Evolutionary conservation across 2,113 vertebrate species (phyloP), one percentile per base, ranked within the genome.

Genomic region (Axis porcinus): DNA sequence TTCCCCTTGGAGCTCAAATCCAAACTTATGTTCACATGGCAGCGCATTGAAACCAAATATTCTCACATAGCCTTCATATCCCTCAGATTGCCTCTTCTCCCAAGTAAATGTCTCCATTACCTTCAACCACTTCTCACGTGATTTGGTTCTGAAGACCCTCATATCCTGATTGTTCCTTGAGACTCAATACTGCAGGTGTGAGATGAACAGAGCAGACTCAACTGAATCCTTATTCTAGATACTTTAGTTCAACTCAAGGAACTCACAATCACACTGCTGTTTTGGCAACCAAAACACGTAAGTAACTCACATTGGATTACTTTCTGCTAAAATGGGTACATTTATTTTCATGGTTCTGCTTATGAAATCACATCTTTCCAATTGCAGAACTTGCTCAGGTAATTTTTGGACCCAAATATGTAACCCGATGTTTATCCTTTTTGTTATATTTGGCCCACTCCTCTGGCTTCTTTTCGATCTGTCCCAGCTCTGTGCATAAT

Each of bases 321-420:
- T 97, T 90, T 67, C 55, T 96, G 67, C 57, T 86, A 47, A 95
- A 92, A 85, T 55, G 47, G 30, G 86, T 85, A 52, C n/a, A 33
- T 85, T 87, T 57, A 47, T 60, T 33, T 58, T 70, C 23, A 40
- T 47, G n/a, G 36, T 74, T 33, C n/a, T 84, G 19, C 78, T 95
- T 74, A 28, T 30, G 76, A 84, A 58, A 78, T 57, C 25, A 57
- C 36, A 64, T n/a, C 62, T 97, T 94, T 40, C 16, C 28, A 82
- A 36, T 30, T n/a, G 57, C 43, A 58, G 52, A 97, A 90, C 62
- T 83, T 91, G 47, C 76, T 90, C 81, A 92, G 88, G 60, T 88
- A 50, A 87, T 85, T 82, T 88, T 88, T 86, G 54, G 93, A 60
- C 47, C 78, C 86, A 52, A 93, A 47, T 74, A 27, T 5, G 16